Evolutionary conservation across 1,140 invertebrate genomes (phyloP).

Genomic region (Oncopeltus fasciatus): DNA sequence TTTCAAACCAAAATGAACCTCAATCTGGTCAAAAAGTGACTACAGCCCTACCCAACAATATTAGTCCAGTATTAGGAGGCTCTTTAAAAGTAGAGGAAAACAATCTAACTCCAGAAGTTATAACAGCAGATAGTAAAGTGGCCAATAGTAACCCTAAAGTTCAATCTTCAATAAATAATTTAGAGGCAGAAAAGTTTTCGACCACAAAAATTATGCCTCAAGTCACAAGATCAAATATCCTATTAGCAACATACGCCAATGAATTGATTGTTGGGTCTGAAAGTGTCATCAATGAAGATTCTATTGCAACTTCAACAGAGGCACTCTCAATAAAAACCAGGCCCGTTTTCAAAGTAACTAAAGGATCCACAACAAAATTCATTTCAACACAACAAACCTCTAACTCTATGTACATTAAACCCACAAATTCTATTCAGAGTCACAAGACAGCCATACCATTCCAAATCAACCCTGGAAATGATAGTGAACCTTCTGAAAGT

Average conservation of each 20-base stretch:
- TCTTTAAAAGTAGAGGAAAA: conserved; percentile 21
- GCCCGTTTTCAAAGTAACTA: conserved; percentile 9
- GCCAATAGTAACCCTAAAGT: conserved; percentile 17
- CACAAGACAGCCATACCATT: not conserved
- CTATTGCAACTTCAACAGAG: not conserved
- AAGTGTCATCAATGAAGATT: conserved; percentile 10
- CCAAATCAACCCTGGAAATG: not conserved
- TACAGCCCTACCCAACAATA: conserved; percentile 16
- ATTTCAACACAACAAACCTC: not conserved
- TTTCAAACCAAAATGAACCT: conserved; percentile 1
- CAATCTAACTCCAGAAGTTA: conserved; percentile 25
- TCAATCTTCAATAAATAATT: not conserved
- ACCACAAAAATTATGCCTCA: not conserved
- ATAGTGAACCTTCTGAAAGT: not conserved
- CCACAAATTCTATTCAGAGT: conserved; percentile 18
- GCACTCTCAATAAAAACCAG: not conserved
- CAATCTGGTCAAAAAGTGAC: conserved; percentile 8
- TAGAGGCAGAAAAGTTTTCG: not conserved
- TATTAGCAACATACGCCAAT: not conserved
- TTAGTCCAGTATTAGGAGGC: conserved; percentile 21
- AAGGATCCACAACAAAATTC: conserved; percentile 18
- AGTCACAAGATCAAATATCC: not conserved
- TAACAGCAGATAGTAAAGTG: conserved; percentile 25
- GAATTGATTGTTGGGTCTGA: conserved; percentile 22
- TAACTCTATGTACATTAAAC: conserved; percentile 14